phyloP scores from a whole-genome alignment of 1,140 invertebrate genomes.

The Drosophila suzukii region DNA sequence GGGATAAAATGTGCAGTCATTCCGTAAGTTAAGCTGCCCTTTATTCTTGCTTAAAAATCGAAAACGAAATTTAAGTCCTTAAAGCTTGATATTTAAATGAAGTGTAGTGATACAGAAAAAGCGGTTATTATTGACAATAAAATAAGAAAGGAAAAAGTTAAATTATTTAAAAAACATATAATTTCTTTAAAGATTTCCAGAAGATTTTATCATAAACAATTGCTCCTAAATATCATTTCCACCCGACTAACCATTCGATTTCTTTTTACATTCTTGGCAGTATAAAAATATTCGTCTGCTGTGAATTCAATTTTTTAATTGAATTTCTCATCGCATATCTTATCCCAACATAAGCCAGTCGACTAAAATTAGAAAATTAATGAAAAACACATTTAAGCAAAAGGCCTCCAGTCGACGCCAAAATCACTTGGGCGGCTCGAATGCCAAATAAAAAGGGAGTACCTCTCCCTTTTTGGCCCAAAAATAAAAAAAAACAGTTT shows the following conservation, averaged over 20 bases:
- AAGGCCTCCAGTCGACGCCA: constrained; percentile 30
- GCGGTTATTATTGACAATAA: neutral
- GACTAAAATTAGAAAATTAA: constrained; percentile 75
- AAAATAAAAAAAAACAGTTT: constrained; percentile 22
- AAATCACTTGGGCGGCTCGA: constrained; percentile 70
- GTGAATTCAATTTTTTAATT: constrained; percentile 55
- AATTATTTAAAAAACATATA: no score
- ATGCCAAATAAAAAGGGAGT: constrained; percentile 38
- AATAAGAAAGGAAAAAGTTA: neutral
- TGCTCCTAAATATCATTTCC: constrained; percentile 13
- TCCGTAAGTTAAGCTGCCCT: constrained; percentile 17
- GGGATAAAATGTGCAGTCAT: constrained; percentile 12
- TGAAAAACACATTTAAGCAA: constrained; percentile 65
- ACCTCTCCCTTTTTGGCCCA: neutral
- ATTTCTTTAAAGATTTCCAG: neutral
- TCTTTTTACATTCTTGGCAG: constrained; percentile 15
- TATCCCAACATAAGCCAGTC: constrained; percentile 59
- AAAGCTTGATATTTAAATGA: neutral
- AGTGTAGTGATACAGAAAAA: neutral
- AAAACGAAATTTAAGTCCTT: neutral
- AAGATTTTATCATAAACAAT: neutral
- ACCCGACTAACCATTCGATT: constrained; percentile 10
- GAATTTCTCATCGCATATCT: constrained; percentile 48
- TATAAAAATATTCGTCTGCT: constrained; percentile 24
- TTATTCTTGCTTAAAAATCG: constrained; percentile 34